Evolutionary conservation across 1,140 invertebrate genomes (phyloP).

Genomic region (Cotesia typhae): DNA sequence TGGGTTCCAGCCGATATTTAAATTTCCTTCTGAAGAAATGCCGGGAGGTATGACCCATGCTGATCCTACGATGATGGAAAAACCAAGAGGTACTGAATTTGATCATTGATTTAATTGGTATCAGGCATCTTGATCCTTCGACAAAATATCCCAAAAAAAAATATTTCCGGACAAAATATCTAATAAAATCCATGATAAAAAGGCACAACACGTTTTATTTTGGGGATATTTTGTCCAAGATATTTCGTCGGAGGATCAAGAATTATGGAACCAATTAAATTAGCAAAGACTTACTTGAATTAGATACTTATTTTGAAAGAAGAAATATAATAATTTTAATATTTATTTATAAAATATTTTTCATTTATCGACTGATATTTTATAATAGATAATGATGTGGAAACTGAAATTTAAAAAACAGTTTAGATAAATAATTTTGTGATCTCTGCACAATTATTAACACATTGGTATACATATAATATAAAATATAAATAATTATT

Average conservation of each 20-base stretch:
- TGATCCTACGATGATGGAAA: conserved; percentile 34
- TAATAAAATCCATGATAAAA: no score
- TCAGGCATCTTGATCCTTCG: conserved; percentile 9
- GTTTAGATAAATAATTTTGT: conserved; percentile 22
- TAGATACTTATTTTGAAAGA: neutral
- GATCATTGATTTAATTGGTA: conserved; percentile 8
- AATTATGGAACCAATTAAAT: no score
- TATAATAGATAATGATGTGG: conserved; percentile 7
- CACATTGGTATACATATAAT: conserved; percentile 19
- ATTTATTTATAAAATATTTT: conserved; percentile 27
- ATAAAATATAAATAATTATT: conserved; percentile 16
- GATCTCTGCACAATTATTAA: conserved; percentile 26
- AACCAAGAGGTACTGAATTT: conserved; percentile 26
- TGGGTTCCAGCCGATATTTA: conserved; percentile 75
- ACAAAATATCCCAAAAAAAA: no score
- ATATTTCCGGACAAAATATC: no score
- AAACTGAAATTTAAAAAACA: conserved; percentile 28
- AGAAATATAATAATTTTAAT: neutral
- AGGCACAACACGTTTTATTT: neutral
- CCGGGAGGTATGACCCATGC: conserved; percentile 34
- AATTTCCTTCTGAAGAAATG: conserved; percentile 49
- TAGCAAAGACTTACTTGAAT: no score
- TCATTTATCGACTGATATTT: conserved; percentile 22
- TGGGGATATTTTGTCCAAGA: no score
- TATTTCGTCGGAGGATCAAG: no score